Conservation (phyloP, 2,888 invertebrate species). For the Ichneumoninae sp. region DNA sequence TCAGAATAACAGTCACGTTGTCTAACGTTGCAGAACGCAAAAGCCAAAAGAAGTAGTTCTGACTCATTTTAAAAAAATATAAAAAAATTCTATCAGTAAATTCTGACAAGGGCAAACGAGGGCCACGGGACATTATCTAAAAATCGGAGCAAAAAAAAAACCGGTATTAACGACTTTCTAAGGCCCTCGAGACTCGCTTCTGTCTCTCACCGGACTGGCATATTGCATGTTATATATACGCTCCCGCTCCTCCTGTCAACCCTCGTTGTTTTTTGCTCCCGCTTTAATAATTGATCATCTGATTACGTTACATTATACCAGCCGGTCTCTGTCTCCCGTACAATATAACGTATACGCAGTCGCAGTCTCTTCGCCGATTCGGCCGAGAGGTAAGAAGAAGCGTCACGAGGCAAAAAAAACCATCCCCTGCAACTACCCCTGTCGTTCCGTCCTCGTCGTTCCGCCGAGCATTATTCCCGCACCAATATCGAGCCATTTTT, state of each 20-base stretch:
- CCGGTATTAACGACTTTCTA: constrained; percentile 67
- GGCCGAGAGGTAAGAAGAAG: constrained; percentile 59
- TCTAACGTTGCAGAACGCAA: no score
- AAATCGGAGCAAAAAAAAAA: constrained; percentile 64
- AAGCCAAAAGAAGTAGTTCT: no score
- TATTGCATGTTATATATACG: constrained; percentile 55
- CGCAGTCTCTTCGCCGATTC: constrained; percentile 49
- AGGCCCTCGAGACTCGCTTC: constrained; percentile 65
- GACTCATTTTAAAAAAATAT: no score
- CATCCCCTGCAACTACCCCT: constrained; percentile 26
- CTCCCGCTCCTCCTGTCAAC: constrained; percentile 77
- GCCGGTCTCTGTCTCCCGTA: constrained; percentile 67
- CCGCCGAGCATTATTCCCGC: constrained; percentile 57
- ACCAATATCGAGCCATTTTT: constrained; percentile 78
- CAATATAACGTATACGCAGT: constrained; percentile 45
- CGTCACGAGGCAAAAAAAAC: constrained; percentile 63
- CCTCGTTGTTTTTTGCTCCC: constrained; percentile 83
- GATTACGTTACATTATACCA: constrained; percentile 83
- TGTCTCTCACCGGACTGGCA: constrained; percentile 61
- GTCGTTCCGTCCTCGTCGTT: constrained; percentile 46
- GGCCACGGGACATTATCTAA: constrained; percentile 48
- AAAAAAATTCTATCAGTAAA: neutral
- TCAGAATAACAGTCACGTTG: no score
- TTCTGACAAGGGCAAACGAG: constrained; percentile 2
- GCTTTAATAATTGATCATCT: constrained; percentile 84